A percentile compares a stretch with the other conserved stretches of the same genome.
Conservation (phyloP, 2,888 invertebrate species). For the Eledona agricola region DNA sequence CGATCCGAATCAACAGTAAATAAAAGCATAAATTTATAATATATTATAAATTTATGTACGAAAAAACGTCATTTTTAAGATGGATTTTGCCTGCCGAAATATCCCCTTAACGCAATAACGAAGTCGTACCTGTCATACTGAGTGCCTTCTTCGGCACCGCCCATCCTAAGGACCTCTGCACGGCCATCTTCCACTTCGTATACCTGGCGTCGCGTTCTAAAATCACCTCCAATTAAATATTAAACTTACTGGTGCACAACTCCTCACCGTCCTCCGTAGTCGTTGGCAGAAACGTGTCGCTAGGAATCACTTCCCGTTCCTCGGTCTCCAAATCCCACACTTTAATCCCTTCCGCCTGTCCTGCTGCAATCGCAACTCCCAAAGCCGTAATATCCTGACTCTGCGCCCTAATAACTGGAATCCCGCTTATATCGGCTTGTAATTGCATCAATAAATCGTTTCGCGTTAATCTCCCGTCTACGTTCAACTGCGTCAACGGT, state of each 20-base stretch:
- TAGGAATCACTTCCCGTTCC: slow-evolving; percentile 68
- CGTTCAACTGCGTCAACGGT: slow-evolving; percentile 82
- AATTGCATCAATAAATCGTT: slow-evolving; percentile 94
- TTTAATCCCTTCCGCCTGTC: slow-evolving; percentile 71
- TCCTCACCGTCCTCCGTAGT: slow-evolving; percentile 78
- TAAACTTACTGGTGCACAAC: slow-evolving; percentile 10
- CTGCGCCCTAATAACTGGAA: slow-evolving; percentile 88
- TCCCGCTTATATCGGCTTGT: slow-evolving; percentile 92
- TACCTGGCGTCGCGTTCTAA: slow-evolving; percentile 80
- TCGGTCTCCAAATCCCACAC: slow-evolving; percentile 74
- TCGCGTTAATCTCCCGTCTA: slow-evolving; percentile 92
- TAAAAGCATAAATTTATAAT: too few relatives aligned
- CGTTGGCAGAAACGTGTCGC: slow-evolving; percentile 83
- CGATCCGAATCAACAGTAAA: too few relatives aligned
- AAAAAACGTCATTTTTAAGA: too few relatives aligned
- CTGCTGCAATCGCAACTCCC: slow-evolving; percentile 94
- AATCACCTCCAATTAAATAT: slow-evolving; percentile 24
- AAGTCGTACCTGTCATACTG: slow-evolving; percentile 81
- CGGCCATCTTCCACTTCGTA: slow-evolving; percentile 95
- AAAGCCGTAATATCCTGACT: slow-evolving; percentile 90
- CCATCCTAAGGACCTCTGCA: slow-evolving; percentile 92
- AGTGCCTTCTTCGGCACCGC: slow-evolving; percentile 76
- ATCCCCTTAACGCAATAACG: too few relatives aligned
- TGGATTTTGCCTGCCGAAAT: too few relatives aligned
- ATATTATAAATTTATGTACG: too few relatives aligned